Percentiles rank a stretch among this genome's conserved stretches.
Evolutionary conservation across 2,113 vertebrate genomes (phyloP).

Genomic region (Emydura subglobosa): DNA sequence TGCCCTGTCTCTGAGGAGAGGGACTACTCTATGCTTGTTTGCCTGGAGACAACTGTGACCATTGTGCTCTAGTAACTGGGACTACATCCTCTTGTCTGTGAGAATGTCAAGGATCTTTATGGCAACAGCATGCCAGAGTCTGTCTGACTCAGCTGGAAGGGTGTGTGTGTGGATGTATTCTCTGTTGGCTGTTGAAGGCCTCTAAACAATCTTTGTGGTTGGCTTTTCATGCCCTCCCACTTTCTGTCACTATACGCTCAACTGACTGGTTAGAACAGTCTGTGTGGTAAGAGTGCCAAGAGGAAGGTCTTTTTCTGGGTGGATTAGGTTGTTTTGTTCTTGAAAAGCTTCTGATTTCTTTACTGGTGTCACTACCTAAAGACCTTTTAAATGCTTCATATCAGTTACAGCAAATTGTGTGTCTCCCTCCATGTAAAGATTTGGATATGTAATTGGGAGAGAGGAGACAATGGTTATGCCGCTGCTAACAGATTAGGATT

Average conservation of each 20-base stretch:
- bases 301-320: not conserved
- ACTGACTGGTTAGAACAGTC: not conserved
- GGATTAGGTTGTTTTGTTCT: not conserved
- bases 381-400: constrained; percentile 22
- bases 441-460: not conserved
- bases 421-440: not conserved
- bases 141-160: constrained; percentile 42
- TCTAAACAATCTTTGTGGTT: not conserved
- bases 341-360: constrained; percentile 30
- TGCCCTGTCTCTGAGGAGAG: not conserved
- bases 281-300: not conserved
- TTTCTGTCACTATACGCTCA: not conserved
- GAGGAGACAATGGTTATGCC: not conserved
- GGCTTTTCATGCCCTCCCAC: not conserved
- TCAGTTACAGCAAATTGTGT: not conserved
- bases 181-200: not conserved
- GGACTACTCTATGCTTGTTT: not conserved
- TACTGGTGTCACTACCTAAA: not conserved
- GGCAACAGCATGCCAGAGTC: not conserved
- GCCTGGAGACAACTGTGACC: not conserved
- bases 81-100: constrained; percentile 56
- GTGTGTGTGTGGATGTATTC: not conserved
- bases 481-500: not conserved
- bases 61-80: constrained; percentile 7
- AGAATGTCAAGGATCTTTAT: not conserved